Conservation (phyloP, 2,888 invertebrate species). For the Seira sanloemensis region DNA sequence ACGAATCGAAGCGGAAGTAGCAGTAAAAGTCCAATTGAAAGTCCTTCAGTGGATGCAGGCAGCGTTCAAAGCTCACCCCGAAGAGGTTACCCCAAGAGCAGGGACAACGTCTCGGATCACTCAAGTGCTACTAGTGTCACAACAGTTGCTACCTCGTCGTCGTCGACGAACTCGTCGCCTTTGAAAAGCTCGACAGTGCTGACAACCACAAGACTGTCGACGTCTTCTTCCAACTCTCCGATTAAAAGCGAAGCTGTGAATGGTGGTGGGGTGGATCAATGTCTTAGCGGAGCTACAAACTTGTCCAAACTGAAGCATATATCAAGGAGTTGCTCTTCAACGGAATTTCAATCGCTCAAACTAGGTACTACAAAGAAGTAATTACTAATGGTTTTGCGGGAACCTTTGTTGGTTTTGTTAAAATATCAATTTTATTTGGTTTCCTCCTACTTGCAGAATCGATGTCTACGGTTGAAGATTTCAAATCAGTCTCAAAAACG, state of each 20-base stretch:
- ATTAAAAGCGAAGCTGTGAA: constrained; percentile 28
- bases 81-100: neutral
- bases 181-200: constrained; percentile 30
- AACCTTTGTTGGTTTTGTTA: neutral
- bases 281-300: constrained; percentile 23
- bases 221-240: constrained; percentile 43
- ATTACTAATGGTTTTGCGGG: neutral
- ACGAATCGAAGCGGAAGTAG: constrained; percentile 39
- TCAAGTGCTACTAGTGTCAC: neutral
- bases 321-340: constrained; percentile 58
- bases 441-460: no score
- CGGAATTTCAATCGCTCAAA: constrained; percentile 70
- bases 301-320: constrained; percentile 42
- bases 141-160: constrained; percentile 2
- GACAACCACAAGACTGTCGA: constrained; percentile 21
- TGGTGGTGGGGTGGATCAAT: constrained; percentile 3
- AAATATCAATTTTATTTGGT: constrained; percentile 25
- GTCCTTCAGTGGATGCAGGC: neutral
- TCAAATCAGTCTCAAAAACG: constrained; percentile 66
- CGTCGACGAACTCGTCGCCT: constrained; percentile 46
- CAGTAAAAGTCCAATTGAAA: neutral
- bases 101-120: neutral
- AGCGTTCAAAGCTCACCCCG: neutral
- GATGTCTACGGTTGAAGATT: constrained; percentile 68
- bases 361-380: constrained; percentile 55